These are phyloP conservation scores for Nyctibius grandis DNA, from an alignment of 2,797 vertebrate species.

Conservation along the genomic window DNA sequence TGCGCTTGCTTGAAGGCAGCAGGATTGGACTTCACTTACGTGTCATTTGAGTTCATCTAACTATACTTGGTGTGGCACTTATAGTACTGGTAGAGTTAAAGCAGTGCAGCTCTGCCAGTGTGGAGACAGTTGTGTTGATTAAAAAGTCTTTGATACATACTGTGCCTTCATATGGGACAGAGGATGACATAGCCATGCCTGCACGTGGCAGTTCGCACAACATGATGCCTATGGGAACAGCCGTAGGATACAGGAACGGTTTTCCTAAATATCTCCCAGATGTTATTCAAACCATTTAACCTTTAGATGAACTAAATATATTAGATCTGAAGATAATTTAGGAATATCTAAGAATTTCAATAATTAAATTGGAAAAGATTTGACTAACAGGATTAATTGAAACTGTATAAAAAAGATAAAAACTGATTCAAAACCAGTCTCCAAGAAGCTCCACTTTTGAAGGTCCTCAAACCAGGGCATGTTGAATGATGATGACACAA, in stretches of 20 bases:
- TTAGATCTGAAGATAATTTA: not conserved
- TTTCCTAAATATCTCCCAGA: not conserved
- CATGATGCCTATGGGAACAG: not conserved
- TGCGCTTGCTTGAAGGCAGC: not conserved
- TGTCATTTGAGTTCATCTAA: not conserved
- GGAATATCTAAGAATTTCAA: not conserved
- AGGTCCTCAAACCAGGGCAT: not conserved
- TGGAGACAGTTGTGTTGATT: not conserved
- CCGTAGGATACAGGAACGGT: not conserved
- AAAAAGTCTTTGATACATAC: not conserved
- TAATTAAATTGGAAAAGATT: not conserved
- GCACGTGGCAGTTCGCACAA: rapidly evolving
- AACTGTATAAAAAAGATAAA: not conserved
- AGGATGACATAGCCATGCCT: not conserved
- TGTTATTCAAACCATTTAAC: not conserved
- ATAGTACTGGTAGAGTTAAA: not conserved
- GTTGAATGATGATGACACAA: not conserved
- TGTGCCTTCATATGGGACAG: not conserved
- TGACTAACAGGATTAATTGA: not conserved
- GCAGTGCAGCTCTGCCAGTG: not conserved
- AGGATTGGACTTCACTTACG: not conserved
- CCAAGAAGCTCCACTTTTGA: not conserved
- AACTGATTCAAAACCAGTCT: not conserved
- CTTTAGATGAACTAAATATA: not conserved
- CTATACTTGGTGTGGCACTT: not conserved